Conservation (phyloP, 2,113 vertebrate species). For the Stegastes partitus region DNA sequence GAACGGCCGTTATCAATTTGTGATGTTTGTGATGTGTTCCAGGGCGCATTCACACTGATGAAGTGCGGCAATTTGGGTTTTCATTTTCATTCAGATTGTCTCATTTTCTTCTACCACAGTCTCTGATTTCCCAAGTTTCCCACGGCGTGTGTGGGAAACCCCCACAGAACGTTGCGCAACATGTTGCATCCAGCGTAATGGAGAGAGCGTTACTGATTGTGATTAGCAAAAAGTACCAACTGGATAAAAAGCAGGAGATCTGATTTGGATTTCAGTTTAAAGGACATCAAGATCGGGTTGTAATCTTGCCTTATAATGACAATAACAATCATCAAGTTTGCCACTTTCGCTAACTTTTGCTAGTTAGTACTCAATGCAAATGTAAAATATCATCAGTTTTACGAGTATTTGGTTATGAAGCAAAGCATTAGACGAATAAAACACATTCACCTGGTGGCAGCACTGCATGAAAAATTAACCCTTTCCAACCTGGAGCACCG, state of each 20-base stretch:
- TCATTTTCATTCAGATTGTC: slow-evolving; percentile 45
- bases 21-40: slow-evolving; percentile 36
- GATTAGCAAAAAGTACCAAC: not conserved
- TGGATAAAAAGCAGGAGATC: not conserved
- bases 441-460: too few species aligned
- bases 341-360: too few species aligned
- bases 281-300: not conserved
- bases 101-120: slow-evolving; percentile 45
- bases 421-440: too few species aligned
- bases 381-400: too few species aligned
- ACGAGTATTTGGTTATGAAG: too few species aligned
- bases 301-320: not conserved
- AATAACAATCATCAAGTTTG: too few species aligned
- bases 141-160: not conserved
- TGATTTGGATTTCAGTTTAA: not conserved
- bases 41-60: slow-evolving; percentile 26
- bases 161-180: not conserved
- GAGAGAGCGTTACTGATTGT: not conserved
- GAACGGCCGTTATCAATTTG: slow-evolving; percentile 31
- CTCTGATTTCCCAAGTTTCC: slow-evolving; percentile 36
- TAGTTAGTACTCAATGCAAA: too few species aligned
- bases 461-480: too few species aligned
- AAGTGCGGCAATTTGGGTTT: slow-evolving; percentile 38
- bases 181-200: not conserved
- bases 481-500: too few species aligned